These are phyloP conservation scores for Sinocyclocheilus maitianheensis DNA, from an alignment of 2,113 vertebrate genomes.

Conservation along the genomic window DNA sequence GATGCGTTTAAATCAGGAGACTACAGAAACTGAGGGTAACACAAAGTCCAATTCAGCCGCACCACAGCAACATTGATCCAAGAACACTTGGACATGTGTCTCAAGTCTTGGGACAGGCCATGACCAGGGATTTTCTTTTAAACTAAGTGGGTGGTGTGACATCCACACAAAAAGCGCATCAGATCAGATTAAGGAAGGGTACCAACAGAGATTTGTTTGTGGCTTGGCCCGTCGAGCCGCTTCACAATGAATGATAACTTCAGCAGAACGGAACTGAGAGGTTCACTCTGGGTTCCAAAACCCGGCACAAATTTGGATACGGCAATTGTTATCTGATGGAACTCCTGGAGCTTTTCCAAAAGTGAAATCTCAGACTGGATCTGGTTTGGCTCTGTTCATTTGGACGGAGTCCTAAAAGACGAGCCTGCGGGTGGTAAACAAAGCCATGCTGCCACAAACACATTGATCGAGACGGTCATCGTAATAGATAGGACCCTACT, in stretches of 20 bases:
- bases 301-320: background rate
- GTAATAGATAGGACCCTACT: background rate
- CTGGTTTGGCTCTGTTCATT: background rate
- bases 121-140: slow-evolving; percentile 24
- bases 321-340: slow-evolving; percentile 8
- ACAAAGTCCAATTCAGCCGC: background rate
- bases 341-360: slow-evolving; percentile 24
- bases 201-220: slow-evolving; percentile 13
- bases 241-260: slow-evolving; percentile 22
- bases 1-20: background rate
- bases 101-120: slow-evolving; percentile 17
- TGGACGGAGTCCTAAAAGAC: slow-evolving; percentile 31
- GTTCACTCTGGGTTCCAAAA: background rate
- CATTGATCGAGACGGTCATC: slow-evolving; percentile 1
- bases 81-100: slow-evolving; percentile 1
- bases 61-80: background rate
- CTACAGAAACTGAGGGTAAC: background rate
- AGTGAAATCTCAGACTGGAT: slow-evolving; percentile 25
- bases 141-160: slow-evolving; percentile 30
- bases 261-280: background rate
- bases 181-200: slow-evolving; percentile 41
- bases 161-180: slow-evolving; percentile 40
- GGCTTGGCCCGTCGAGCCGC: background rate
- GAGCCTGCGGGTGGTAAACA: slow-evolving; percentile 23
- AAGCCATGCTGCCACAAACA: slow-evolving; percentile 26